phyloP scores from a whole-genome alignment of 1,140 invertebrate genomes.

The Pentalonia nigronervosa region DNA sequence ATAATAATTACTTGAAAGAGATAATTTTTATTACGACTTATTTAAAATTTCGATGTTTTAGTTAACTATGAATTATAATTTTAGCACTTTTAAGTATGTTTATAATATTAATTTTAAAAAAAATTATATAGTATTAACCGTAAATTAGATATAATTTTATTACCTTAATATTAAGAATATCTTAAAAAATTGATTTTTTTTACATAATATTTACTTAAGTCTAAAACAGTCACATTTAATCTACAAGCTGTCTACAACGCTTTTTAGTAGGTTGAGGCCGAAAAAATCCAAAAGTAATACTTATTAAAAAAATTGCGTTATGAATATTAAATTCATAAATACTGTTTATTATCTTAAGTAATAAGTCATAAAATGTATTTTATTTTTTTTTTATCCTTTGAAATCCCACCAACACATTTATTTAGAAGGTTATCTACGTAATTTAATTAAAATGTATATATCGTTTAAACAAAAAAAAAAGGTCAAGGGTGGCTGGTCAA shows the following conservation, averaged over 20 bases:
- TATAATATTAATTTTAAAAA: neutral
- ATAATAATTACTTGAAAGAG: neutral
- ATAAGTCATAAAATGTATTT: neutral
- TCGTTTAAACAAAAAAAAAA: neutral
- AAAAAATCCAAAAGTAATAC: neutral
- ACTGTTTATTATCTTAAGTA: neutral
- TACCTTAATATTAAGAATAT: too few species aligned
- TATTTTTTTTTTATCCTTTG: neutral
- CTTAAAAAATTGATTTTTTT: too few species aligned
- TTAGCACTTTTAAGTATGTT: neutral
- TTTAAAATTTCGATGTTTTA: neutral
- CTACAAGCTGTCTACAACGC: too few species aligned
- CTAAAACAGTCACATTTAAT: neutral
- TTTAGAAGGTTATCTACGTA: rapidly evolving
- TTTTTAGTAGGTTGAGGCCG: too few species aligned
- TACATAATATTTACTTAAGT: too few species aligned
- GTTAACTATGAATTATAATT: too few species aligned
- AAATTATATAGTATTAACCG: neutral
- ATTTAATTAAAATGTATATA: neutral
- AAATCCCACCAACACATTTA: too few species aligned
- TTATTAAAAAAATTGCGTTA: neutral
- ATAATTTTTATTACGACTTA: neutral
- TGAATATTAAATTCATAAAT: neutral
- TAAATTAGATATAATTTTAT: neutral
- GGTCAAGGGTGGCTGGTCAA: neutral